Base-by-base conservation (phyloP, 1,140 invertebrate genomes). In the Drosophila ananassae region DNA sequence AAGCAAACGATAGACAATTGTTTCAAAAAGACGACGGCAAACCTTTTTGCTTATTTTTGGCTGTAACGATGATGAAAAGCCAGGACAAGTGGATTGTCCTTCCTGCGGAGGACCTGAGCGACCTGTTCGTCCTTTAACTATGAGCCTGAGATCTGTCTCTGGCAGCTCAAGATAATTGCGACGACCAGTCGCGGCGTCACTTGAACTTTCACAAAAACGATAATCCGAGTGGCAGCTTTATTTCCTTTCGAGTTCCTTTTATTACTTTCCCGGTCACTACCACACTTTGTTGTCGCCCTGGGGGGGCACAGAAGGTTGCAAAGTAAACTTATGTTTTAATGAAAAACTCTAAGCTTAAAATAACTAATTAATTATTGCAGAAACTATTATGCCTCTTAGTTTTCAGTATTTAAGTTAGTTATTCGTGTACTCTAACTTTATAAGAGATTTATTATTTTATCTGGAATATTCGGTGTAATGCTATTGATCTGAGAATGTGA, bases 101-200 rank as follows among this genome's bases (percentile, higher is more conserved):
- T 17, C 9, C 37, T 37, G 34, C 34, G 34, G 12, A 37, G 34
- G 34, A 37, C 44, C 9, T 55, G 32, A 37, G 41, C 48, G 24
- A 41, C 39, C 41, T 21, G 30, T 30, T 32, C 39, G 34, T 53
- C 58, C 66, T 59, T 77, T 53, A 63, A 24, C 50, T 56, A 47
- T 44, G 17, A 17, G 22, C 37, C 47, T 28, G 37, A 39, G 53
- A 30, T 54, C 41, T 75, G 73, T 48, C 72, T 47, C 62, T 82
- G 81, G 80, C 81, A 87, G 74, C 59, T 64, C 59, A 64, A 87
- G 82, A 85, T 68, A 87, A 87, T 85, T 75, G 69, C 61, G 32
- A 63, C 56, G 63, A 47, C 63, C 66, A 63, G 51, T 46, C 48
- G 51, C 39, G 41, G 55, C 39, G 34, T 39, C 56, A 54, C 66